Evolutionary conservation across 2,888 invertebrate species (phyloP), one percentile per base, ranked within the genome.

Genomic region (Pammene aurita): DNA sequence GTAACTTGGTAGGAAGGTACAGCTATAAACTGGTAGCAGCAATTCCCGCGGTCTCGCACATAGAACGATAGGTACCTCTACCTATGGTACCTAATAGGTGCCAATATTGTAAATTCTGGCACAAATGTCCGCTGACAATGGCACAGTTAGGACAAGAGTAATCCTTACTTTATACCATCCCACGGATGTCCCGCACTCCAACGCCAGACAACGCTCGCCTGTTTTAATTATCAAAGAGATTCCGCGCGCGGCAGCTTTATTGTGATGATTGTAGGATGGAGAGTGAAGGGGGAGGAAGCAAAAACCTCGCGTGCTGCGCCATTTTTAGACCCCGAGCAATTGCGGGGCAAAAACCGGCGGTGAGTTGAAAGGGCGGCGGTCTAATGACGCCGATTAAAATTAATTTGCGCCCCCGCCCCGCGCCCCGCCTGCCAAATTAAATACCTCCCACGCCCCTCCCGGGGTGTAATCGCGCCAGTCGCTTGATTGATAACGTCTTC

Each of bases 351-450:
- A 78, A 77, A 78, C 72, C 72, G 71, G 75, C 79, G 79, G 80
- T 78, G 75, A 77, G 72, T 76, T 78, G 76, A 79, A 77, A 79
- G 76, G 66, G 79, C 78, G 76, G 72, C 68, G 71, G 71, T 71
- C 83, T 91, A 90, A 91, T 91, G 88, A 89, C 85, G 84, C 74
- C 87, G 88, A 91, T 91, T 90, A 90, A 90, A 90, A 90, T 90
- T 89, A 90, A 91, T 91, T 90, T 85, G 87, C 84, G 81, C 66
- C 66, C 62, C 38, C 13, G 16, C 64, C 72, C 64, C 66, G 5
- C 62, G 52, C 71, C 71, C 72, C 71, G 42, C 42, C 78, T 80
- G 81, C 83, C 86, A 86, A 89, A 90, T 89, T 88, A 88, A 88
- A 90, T 89, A 88, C 88, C 84, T 85, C 74, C 69, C 72, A 67